Evolutionary conservation across 2,888 invertebrate genomes (phyloP), one percentile per base, ranked within the genome.

Genomic region (Dichetophora obliterata): DNA sequence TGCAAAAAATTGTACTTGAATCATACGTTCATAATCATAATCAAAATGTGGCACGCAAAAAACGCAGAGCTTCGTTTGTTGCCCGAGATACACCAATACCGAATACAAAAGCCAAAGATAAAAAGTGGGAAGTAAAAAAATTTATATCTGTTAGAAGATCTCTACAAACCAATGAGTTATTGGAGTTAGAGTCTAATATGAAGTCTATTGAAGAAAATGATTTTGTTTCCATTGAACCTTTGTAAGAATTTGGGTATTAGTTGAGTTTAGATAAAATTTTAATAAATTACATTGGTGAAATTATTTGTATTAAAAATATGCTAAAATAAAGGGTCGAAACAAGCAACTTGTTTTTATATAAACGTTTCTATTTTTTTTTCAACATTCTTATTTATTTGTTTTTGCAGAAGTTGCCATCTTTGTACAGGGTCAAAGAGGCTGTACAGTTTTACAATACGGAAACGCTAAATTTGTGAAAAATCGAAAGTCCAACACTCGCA

Each of bases 391-490:
- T 22, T 9, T 24, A 37, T 31, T 34, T 71, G 22, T 73, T 68
- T 31, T 86, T 87, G 27, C 84, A 88, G 88, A 89, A 81, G 80
- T 85, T 48, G 89, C 89, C 3, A 82, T 83, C 73, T 89, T 89
- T 79, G 85, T 84, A 11, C 85, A 81, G n/a, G 89, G 89, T n/a
- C 89, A 89, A 81, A 84, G 89, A 16, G 89, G 89, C 65, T 86
- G 89, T 61, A 85, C 84, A 2, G 85, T 89, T 22, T 80, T 89
- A 24, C 79, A 85, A 5, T 81, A 85, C 77, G 79, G 85, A 6
- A 84, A 87, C 54, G 87, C 86, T 74, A 87, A 86, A 75, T 89
- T 86, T 81, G 89, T 89, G 1, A 89, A 87, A 80, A 89, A 89
- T 83, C 87, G 89, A 22, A 83, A 85, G 78, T 88, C 89, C 0